Conservation (phyloP, 2,113 vertebrate species). For the Amia ocellicauda region DNA sequence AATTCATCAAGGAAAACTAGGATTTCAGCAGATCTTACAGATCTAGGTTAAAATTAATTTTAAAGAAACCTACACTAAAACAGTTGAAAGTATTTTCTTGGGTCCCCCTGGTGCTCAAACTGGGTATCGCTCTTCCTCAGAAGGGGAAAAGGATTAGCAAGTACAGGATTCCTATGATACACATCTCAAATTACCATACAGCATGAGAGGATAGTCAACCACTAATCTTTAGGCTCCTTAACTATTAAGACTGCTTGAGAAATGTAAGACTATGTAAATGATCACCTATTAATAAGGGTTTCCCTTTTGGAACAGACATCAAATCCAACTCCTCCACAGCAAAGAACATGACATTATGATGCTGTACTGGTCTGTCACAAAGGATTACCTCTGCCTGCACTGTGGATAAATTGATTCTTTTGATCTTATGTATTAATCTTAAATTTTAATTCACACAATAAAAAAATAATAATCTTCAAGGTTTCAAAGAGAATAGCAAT, state of each 20-base stretch:
- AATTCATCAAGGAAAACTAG: too few relatives aligned
- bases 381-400: slow-evolving; percentile 59
- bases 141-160: neutral
- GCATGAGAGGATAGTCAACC: too few relatives aligned
- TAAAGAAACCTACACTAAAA: too few relatives aligned
- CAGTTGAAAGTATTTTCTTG: neutral
- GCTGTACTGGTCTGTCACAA: slow-evolving; percentile 53
- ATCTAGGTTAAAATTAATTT: too few relatives aligned
- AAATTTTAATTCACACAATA: slow-evolving; percentile 56
- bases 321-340: slow-evolving; percentile 47
- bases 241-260: neutral
- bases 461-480: slow-evolving; percentile 57
- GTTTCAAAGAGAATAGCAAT: slow-evolving; percentile 52
- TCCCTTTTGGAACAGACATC: slow-evolving; percentile 14
- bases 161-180: neutral
- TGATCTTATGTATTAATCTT: slow-evolving; percentile 61
- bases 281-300: neutral
- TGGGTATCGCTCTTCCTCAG: neutral
- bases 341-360: slow-evolving; percentile 57
- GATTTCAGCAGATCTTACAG: too few relatives aligned
- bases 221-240: neutral
- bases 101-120: neutral
- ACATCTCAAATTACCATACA: too few relatives aligned
- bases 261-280: neutral
- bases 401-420: slow-evolving; percentile 55